Base-by-base conservation (phyloP, 2,888 invertebrate genomes). In the Plagodis dolabraria region DNA sequence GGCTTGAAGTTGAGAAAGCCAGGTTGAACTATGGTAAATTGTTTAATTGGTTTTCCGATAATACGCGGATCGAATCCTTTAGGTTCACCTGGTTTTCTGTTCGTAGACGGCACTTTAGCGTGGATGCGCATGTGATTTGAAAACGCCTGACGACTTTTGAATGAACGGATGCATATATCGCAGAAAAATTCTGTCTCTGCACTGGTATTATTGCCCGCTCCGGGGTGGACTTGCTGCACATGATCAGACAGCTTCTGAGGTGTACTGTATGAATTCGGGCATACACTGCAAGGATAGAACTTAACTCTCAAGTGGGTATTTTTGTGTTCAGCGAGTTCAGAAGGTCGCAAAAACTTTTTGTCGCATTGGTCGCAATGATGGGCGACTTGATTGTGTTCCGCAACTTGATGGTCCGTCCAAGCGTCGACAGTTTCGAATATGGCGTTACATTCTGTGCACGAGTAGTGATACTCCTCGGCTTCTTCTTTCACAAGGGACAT, bases 301-400 rank as follows among this genome's bases (percentile, higher is more conserved):
- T 95, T 95, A 2, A 95, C 93, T 69, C 95, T 94, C 64, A 95
- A 86, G 77, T 96, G 95, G 6, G 94, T 93, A 71, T 94, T 95
- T 63, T 95, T 93, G 72, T 96, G 96, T 71, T 95, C 95, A 0
- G 94, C 93, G 2, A 95, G 84, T 66, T 95, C 95, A 0, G 91
- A 89, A 33, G 94, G 93, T 5, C 94, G 92, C 50, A 93, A 79
- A 79, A 95, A 95, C 53, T 94, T 92, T 75, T 94, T 93, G 11
- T 94, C 94, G 69, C 95, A 96, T 50, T 95, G 94, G 10, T 93
- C 93, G 61, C 95, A 95, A 54, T 93, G 92, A 68, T 93, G 93
- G 0, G 93, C 91, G 33, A 90, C 82, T 76, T 93, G 90, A 60
- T 93, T 89, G 67, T 94, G 94, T 65, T 91, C 93, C 7, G 93